A percentile compares a stretch with the other conserved stretches of the same genome.
phyloP scores from a whole-genome alignment of 2,797 vertebrate species.

The Syngnathus rostellatus region DNA sequence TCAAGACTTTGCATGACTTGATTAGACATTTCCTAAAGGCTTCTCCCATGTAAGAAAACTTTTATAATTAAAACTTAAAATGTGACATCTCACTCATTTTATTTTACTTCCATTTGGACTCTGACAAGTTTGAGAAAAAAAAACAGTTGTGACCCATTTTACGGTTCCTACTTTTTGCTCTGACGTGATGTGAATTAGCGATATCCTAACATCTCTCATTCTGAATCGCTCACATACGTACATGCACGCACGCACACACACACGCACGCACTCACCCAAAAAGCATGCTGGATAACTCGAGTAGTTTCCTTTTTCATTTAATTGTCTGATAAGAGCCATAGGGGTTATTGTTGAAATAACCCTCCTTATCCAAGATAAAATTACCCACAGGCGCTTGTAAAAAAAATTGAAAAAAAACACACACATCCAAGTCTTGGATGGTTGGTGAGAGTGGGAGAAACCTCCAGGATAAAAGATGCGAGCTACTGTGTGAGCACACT shows the following conservation, averaged over 20 bases:
- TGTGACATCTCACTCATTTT: slow-evolving; percentile 5
- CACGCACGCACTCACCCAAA: not conserved
- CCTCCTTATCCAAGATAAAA: slow-evolving; percentile 57
- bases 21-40: not conserved
- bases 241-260: not conserved
- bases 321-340: slow-evolving; percentile 47
- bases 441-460: slow-evolving; percentile 30
- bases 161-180: slow-evolving; percentile 27
- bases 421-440: slow-evolving; percentile 39
- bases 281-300: slow-evolving; percentile 39
- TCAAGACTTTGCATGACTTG: not conserved
- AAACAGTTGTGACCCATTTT: slow-evolving; percentile 30
- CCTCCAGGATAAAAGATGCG: slow-evolving; percentile 40
- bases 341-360: slow-evolving; percentile 58
- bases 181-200: slow-evolving; percentile 33
- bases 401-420: slow-evolving; percentile 26
- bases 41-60: not conserved
- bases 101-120: slow-evolving; percentile 13
- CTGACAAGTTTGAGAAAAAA: slow-evolving; percentile 25
- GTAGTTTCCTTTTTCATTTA: slow-evolving; percentile 33
- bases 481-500: not conserved
- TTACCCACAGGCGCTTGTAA: slow-evolving; percentile 41
- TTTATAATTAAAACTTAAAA: not conserved
- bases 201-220: slow-evolving; percentile 17
- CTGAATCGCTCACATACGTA: not conserved